Evolutionary conservation across 2,797 vertebrate genomes (phyloP).

Genomic region (Hoplostethus mediterraneus): DNA sequence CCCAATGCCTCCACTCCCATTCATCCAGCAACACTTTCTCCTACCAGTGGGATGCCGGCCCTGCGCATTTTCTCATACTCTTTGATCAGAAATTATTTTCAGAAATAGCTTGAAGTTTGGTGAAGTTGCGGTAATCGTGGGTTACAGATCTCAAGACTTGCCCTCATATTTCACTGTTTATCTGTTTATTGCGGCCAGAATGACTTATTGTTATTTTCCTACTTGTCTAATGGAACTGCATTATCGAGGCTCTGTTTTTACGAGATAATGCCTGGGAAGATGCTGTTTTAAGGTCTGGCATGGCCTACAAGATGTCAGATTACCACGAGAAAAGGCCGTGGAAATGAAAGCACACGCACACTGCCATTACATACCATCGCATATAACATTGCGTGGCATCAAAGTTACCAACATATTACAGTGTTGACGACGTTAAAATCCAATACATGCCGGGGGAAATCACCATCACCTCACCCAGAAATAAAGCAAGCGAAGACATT

Average conservation of each 20-base stretch:
- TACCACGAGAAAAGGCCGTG: slow-evolving; percentile 62
- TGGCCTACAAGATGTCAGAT: slow-evolving; percentile 76
- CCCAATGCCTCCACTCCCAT: slow-evolving; percentile 48
- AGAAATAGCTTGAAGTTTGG: slow-evolving; percentile 56
- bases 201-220: slow-evolving; percentile 67
- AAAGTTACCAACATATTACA: slow-evolving; percentile 67
- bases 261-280: slow-evolving; percentile 72
- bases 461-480: slow-evolving; percentile 67
- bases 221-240: slow-evolving; percentile 62
- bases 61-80: slow-evolving; percentile 50
- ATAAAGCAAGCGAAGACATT: slow-evolving; percentile 65
- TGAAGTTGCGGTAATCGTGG: slow-evolving; percentile 44
- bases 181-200: slow-evolving; percentile 65
- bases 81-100: slow-evolving; percentile 68
- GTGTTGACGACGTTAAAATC: slow-evolving; percentile 55
- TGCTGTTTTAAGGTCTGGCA: slow-evolving; percentile 65
- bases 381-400: slow-evolving; percentile 51
- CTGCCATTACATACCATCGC: slow-evolving; percentile 40
- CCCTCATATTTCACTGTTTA: slow-evolving; percentile 67
- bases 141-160: slow-evolving; percentile 63
- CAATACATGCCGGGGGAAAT: slow-evolving; percentile 52
- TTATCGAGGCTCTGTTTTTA: slow-evolving; percentile 75
- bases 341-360: slow-evolving; percentile 63
- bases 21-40: slow-evolving; percentile 54
- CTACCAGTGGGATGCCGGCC: slow-evolving; percentile 64